phyloP scores from a whole-genome alignment of 2,797 vertebrate genomes.

The Betta splendens region DNA sequence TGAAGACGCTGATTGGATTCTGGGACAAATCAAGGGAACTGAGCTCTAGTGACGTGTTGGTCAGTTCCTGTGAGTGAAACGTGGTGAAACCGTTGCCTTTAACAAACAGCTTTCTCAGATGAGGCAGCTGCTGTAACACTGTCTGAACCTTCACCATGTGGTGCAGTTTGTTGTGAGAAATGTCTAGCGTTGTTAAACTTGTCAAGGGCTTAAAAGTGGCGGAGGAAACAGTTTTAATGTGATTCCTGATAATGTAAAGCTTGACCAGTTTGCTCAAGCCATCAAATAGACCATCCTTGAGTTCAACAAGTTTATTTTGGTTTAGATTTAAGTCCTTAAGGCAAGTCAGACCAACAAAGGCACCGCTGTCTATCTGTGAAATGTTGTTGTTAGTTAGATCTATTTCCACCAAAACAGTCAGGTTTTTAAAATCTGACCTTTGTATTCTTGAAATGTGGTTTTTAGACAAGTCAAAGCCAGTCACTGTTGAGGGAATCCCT shows the following conservation, averaged over 20 bases:
- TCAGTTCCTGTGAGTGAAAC: slow-evolving; percentile 67
- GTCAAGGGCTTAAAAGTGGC: slow-evolving; percentile 58
- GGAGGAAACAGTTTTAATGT: slow-evolving; percentile 40
- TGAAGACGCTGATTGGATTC: slow-evolving; percentile 65
- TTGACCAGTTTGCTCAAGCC: slow-evolving; percentile 67
- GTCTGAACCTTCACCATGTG: slow-evolving; percentile 20
- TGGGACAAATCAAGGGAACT: slow-evolving; percentile 59
- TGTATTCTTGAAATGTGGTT: slow-evolving; percentile 69
- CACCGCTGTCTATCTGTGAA: slow-evolving; percentile 21
- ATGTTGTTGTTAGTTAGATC: slow-evolving; percentile 58
- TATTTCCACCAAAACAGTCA: slow-evolving; percentile 47
- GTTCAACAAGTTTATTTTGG: slow-evolving; percentile 52
- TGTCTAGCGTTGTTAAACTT: slow-evolving; percentile 61
- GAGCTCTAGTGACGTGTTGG: slow-evolving; percentile 59
- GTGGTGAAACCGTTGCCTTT: slow-evolving; percentile 36
- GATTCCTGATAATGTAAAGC: slow-evolving; percentile 57
- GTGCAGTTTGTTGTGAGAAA: slow-evolving; percentile 65
- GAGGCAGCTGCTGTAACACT: slow-evolving; percentile 60
- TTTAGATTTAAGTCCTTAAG: slow-evolving; percentile 69
- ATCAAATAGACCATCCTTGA: slow-evolving; percentile 58
- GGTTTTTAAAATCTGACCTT: slow-evolving; percentile 55
- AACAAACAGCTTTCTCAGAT: slow-evolving; percentile 47
- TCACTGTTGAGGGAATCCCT: slow-evolving; percentile 64
- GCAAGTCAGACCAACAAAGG: slow-evolving; percentile 59
- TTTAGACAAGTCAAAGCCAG: slow-evolving; percentile 54